Percentiles rank a stretch among this genome's conserved stretches.
Conservation (phyloP, 2,888 invertebrate genomes). For the Pollenia angustigena region DNA sequence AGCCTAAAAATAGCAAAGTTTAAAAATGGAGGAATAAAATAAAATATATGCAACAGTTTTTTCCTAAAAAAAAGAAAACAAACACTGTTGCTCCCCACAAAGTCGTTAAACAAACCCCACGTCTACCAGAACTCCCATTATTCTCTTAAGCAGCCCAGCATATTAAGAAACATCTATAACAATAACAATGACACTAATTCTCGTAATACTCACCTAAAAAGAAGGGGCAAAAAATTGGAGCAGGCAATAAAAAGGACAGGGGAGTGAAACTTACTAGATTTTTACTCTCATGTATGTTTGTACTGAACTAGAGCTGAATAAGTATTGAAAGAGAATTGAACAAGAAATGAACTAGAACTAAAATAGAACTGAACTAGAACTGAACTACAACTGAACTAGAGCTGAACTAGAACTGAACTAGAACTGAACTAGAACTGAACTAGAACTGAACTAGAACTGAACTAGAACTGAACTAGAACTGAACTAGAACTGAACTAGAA, state of each 20-base stretch:
- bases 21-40: constrained; percentile 30
- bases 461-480: too few relatives aligned
- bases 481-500: too few relatives aligned
- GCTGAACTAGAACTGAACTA: too few relatives aligned
- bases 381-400: too few relatives aligned
- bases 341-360: too few relatives aligned
- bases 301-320: too few relatives aligned
- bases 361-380: too few relatives aligned
- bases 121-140: neutral
- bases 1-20: constrained; percentile 65
- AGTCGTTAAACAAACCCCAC: constrained; percentile 48
- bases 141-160: constrained; percentile 9
- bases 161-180: constrained; percentile 77
- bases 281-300: too few relatives aligned
- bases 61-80: constrained; percentile 50
- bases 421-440: too few relatives aligned
- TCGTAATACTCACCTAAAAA: neutral
- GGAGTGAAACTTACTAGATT: too few relatives aligned
- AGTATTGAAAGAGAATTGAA: too few relatives aligned
- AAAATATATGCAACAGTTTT: constrained; percentile 71
- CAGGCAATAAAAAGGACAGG: neutral
- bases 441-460: too few relatives aligned
- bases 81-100: constrained; percentile 44
- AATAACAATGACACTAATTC: constrained; percentile 75
- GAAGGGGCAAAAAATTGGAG: neutral